Evolutionary conservation across 2,888 invertebrate species (phyloP).

Genomic region (Smittia sp.): DNA sequence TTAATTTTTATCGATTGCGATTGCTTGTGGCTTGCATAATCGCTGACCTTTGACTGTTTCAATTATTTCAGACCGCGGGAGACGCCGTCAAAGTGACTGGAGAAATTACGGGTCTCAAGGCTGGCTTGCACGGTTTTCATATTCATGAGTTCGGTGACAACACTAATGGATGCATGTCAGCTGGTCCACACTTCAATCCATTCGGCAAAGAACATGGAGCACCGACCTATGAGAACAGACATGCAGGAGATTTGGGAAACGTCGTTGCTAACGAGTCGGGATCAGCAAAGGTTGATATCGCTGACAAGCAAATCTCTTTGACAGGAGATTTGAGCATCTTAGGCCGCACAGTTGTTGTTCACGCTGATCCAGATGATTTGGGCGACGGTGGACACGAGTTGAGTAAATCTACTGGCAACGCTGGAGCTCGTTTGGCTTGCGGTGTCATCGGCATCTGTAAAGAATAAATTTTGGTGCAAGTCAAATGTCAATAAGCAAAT

Average conservation of each 20-base stretch:
- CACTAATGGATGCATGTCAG: slow-evolving; percentile 92
- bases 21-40: slow-evolving; percentile 12
- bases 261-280: slow-evolving; percentile 30
- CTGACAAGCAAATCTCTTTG: slow-evolving; percentile 64
- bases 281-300: slow-evolving; percentile 56
- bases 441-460: slow-evolving; percentile 39
- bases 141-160: slow-evolving; percentile 96
- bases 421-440: slow-evolving; percentile 70
- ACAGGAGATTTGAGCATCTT: slow-evolving; percentile 72
- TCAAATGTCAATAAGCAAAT: background rate
- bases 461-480: slow-evolving; percentile 22
- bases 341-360: slow-evolving; percentile 84
- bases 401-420: slow-evolving; percentile 92
- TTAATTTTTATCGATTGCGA: slow-evolving; percentile 1
- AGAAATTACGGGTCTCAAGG: slow-evolving; percentile 71
- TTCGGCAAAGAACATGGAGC: slow-evolving; percentile 75
- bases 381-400: slow-evolving; percentile 90
- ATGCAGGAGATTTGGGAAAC: slow-evolving; percentile 50
- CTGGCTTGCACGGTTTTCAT: slow-evolving; percentile 76
- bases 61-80: slow-evolving; percentile 57
- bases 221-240: slow-evolving; percentile 69
- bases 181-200: slow-evolving; percentile 93
- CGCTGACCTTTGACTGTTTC: background rate
- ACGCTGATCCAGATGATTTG: slow-evolving; percentile 90
- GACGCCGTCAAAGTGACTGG: slow-evolving; percentile 77